Percentiles rank a stretch among this genome's conserved stretches.
These are phyloP conservation scores for Erebia ligea DNA, from an alignment of 2,888 invertebrate species.

Conservation along the genomic window DNA sequence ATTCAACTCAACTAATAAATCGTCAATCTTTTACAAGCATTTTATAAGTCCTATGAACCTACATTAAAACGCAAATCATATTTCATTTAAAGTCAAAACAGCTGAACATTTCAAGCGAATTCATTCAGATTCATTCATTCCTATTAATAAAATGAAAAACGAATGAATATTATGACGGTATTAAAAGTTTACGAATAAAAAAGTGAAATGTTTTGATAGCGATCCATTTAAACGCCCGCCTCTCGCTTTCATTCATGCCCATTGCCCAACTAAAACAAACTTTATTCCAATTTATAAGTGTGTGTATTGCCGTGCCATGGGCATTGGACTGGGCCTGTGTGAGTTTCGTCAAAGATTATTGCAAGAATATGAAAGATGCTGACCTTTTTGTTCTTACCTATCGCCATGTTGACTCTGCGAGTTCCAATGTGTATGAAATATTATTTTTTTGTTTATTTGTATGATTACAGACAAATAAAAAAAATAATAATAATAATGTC, in stretches of 20 bases:
- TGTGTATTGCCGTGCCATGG: slow-evolving; percentile 61
- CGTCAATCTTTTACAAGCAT: no score
- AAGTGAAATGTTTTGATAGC: slow-evolving; percentile 65
- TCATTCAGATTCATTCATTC: slow-evolving; percentile 14
- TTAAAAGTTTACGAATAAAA: slow-evolving; percentile 36
- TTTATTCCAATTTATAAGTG: slow-evolving; percentile 79
- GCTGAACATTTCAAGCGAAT: slow-evolving; percentile 6
- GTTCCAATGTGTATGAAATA: background rate
- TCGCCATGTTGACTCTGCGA: slow-evolving; percentile 35
- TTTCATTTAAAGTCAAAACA: background rate
- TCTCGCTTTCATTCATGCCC: slow-evolving; percentile 78
- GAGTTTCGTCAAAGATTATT: slow-evolving; percentile 62
- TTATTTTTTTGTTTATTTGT: no score
- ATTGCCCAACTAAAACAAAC: slow-evolving; percentile 81
- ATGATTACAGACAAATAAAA: no score
- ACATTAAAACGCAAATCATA: background rate
- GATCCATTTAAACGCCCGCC: slow-evolving; percentile 56
- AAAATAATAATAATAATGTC: no score
- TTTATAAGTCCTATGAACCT: no score
- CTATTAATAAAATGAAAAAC: background rate
- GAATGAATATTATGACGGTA: slow-evolving; percentile 14
- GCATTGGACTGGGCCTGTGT: slow-evolving; percentile 67
- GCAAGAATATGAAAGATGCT: background rate
- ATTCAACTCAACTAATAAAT: no score
- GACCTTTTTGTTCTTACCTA: slow-evolving; percentile 40